Base-by-base conservation (phyloP, 2,113 vertebrate species). In the Toxotes chatareus region DNA sequence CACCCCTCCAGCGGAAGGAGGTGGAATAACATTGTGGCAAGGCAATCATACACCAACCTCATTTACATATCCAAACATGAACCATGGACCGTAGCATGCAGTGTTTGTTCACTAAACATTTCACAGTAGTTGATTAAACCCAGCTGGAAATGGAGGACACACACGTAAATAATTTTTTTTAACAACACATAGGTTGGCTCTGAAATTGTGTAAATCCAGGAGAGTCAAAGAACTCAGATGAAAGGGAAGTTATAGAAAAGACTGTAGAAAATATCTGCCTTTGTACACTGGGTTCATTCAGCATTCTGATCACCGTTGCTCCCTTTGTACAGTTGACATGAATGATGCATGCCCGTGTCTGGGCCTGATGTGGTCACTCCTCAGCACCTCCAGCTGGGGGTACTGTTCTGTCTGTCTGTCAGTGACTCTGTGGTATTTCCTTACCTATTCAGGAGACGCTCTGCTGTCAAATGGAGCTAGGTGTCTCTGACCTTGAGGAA, bases 51-150 rank as follows among this genome's bases (percentile, higher is more conserved):
- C 86, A 89, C 86, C 66, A 76, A 81, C 32, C 80, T 91, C 77
- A 91, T 93, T 92, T 89, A 66, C 89, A 93, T 93, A 88, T 81
- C 81, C 82, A 94, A 94, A 94, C 90, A 93, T 91, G 86, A 53
- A 88, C 93, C 90, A 85, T 90, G 91, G 85, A 93, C 87, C 70
- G 47, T 55, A 56, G 65, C 66, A 21, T 70, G 79, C 76, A 73
- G 64, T 91, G 86, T 89, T 93, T 93, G 83, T 83, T 91, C 83
- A 57, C 76, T 82, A 80, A 90, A 90, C 85, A 84, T 76, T 86
- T 87, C 76, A 55, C 80, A 78, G 85, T 73, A 69, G 73, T 83
- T 88, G 72, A 67, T 76, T 82, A 56, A 80, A 88, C 57, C 49
- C 65, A 68, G 44, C 67, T 81, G 53, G 27, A 82, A 68, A 73